These are phyloP conservation scores for Podarcis siculus DNA, from an alignment of 2,797 vertebrate genomes.

Conservation along the genomic window DNA sequence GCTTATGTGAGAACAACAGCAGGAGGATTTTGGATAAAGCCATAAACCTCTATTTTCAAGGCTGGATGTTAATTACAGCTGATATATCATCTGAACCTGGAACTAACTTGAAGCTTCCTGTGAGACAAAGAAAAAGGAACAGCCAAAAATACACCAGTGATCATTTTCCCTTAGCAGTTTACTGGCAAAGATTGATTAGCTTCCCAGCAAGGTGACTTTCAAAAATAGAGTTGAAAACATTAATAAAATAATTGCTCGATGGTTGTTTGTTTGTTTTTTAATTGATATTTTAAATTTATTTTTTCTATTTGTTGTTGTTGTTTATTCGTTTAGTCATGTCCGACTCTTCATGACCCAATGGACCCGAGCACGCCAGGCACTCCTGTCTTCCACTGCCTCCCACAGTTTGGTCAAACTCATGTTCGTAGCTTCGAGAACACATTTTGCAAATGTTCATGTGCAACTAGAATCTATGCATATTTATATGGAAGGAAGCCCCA, in stretches of 20 bases:
- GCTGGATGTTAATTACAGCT: conserved; percentile 55
- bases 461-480: background rate
- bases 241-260: conserved; percentile 18
- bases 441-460: background rate
- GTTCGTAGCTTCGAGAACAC: too few relatives aligned
- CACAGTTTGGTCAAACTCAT: too few relatives aligned
- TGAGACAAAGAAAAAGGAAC: conserved; percentile 47
- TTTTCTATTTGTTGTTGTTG: background rate
- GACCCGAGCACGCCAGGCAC: too few relatives aligned
- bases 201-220: conserved; percentile 27
- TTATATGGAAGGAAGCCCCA: background rate
- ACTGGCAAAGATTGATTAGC: conserved; percentile 43
- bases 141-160: conserved; percentile 25
- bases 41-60: conserved; percentile 57
- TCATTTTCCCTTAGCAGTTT: conserved; percentile 26
- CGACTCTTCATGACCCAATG: too few relatives aligned
- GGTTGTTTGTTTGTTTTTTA: background rate
- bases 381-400: too few relatives aligned
- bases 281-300: conserved; percentile 30
- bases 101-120: conserved; percentile 57
- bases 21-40: conserved; percentile 50
- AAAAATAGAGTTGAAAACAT: conserved; percentile 20
- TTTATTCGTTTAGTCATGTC: too few relatives aligned
- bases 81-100: conserved; percentile 53
- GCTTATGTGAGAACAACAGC: conserved; percentile 3